Evolutionary conservation across 2,888 invertebrate species (phyloP).

Genomic region (Alsophila aescularia): DNA sequence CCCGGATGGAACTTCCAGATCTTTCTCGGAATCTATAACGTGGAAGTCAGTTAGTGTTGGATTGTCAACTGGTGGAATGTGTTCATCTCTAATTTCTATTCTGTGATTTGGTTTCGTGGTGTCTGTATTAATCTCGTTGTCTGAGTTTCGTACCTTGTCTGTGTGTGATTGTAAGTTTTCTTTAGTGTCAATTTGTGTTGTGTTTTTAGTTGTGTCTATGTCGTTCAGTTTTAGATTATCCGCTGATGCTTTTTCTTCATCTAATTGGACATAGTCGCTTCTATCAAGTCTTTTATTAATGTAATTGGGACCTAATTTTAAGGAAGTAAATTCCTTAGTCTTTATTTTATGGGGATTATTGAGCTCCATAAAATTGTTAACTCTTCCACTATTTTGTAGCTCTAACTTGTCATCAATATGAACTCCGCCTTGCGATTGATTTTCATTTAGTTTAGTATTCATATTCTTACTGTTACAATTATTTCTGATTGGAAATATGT

Average conservation of each 20-base stretch:
- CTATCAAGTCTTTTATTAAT: slow-evolving; percentile 20
- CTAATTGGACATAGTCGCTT: background rate
- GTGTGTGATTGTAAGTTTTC: too few species aligned
- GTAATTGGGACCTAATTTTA: background rate
- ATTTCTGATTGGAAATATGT: background rate
- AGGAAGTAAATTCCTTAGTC: background rate
- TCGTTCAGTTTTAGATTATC: background rate
- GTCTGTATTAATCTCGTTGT: slow-evolving; percentile 10
- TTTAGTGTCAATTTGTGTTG: background rate
- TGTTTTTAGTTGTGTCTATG: slow-evolving; percentile 13
- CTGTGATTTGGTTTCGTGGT: slow-evolving; percentile 16
- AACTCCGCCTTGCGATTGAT: background rate
- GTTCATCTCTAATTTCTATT: slow-evolving; percentile 31
- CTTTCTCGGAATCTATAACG: slow-evolving; percentile 72
- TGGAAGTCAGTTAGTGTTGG: slow-evolving; percentile 66
- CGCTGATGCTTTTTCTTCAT: background rate
- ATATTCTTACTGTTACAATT: background rate
- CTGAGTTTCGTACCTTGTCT: background rate
- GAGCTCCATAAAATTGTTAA: background rate
- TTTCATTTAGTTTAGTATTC: background rate
- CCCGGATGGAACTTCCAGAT: slow-evolving; percentile 76
- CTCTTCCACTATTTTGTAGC: background rate
- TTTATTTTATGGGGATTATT: slow-evolving; percentile 4
- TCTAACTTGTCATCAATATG: slow-evolving; percentile 12
- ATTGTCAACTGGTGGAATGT: slow-evolving; percentile 48